Evolutionary conservation across 1,140 invertebrate genomes (phyloP).

Genomic region (Ceratoteleas bidentatus): DNA sequence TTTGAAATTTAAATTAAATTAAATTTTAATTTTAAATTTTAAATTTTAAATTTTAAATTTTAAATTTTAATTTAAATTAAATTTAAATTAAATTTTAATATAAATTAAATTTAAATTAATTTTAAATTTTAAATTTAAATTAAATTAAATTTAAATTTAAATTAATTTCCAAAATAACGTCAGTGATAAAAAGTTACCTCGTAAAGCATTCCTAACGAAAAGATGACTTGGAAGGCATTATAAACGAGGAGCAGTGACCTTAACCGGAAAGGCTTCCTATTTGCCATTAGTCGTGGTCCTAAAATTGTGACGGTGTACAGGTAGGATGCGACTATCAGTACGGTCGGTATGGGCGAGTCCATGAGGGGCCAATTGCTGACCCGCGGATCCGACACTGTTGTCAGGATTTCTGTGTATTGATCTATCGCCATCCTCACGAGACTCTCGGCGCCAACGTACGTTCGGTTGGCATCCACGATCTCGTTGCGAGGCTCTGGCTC

Average conservation of each 20-base stretch:
- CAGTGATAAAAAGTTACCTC: conserved; percentile 85
- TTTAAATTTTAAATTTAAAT: too few relatives aligned
- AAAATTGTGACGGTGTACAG: conserved; percentile 90
- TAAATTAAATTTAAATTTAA: too few relatives aligned
- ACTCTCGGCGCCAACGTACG: conserved; percentile 79
- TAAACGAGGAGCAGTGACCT: conserved; percentile 91
- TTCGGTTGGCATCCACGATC: conserved; percentile 74
- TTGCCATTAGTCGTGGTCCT: conserved; percentile 93
- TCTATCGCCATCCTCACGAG: conserved; percentile 83
- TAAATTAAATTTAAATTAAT: too few relatives aligned
- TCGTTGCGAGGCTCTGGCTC: conserved; percentile 72
- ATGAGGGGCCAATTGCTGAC: conserved; percentile 95
- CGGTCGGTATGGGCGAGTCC: conserved; percentile 92
- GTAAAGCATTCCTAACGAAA: conserved; percentile 93
- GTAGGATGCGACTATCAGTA: conserved; percentile 90
- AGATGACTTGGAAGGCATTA: conserved; percentile 93
- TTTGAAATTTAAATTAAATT: too few relatives aligned
- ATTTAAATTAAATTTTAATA: too few relatives aligned
- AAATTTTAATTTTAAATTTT: too few relatives aligned
- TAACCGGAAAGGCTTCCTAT: conserved; percentile 92
- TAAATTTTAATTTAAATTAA: too few relatives aligned
- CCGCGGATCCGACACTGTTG: conserved; percentile 88
- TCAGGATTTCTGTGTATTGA: conserved; percentile 83
- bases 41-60: too few relatives aligned
- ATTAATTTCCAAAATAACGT: too few relatives aligned